Conservation (phyloP, 2,797 vertebrate genomes). For the Nyctalus aviator region DNA sequence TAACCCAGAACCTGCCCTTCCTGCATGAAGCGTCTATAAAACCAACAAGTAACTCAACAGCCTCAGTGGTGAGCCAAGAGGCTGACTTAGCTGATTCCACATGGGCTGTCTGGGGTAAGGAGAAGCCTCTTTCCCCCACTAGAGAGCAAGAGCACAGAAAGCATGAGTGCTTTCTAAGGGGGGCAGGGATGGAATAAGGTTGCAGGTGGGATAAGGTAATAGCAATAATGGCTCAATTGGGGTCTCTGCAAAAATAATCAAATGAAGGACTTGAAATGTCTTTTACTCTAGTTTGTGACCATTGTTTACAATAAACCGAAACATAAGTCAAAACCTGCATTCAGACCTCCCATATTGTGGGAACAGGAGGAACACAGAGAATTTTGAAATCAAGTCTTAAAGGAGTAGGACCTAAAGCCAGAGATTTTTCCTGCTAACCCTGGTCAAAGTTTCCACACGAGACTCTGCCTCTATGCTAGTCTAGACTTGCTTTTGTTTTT, state of each 20-base stretch:
- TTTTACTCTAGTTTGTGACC: not conserved
- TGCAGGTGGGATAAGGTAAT: not conserved
- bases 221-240: not conserved
- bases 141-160: not conserved
- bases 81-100: not conserved
- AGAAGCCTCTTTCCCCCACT: not conserved
- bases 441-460: not conserved
- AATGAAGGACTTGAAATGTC: not conserved
- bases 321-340: not conserved
- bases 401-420: not conserved
- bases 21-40: not conserved
- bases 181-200: not conserved
- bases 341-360: not conserved
- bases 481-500: not conserved
- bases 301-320: not conserved
- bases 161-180: not conserved
- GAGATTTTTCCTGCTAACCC: not conserved
- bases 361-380: not conserved
- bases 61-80: rapidly evolving
- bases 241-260: not conserved
- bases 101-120: not conserved
- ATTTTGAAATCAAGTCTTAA: slow-evolving; percentile 25
- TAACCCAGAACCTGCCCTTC: not conserved
- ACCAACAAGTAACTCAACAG: not conserved
- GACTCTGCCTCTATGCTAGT: not conserved